Base-by-base conservation (phyloP, 2,888 invertebrate species). In the Molanna angustata region DNA sequence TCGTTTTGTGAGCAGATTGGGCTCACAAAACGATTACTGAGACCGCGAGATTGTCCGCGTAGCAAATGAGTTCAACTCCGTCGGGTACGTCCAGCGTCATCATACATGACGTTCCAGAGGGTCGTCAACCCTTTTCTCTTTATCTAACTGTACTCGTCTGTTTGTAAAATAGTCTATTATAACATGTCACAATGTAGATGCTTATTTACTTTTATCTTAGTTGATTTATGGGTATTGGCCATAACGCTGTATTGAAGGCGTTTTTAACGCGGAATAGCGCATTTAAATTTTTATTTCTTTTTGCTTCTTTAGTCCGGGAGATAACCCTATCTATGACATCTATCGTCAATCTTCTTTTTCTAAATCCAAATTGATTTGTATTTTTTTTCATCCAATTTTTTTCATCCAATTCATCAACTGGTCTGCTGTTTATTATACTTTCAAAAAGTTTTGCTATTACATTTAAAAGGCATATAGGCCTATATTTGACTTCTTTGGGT, bases 71-170 rank as follows among this genome's bases (percentile, higher is more conserved):
- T 17, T 39, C 39, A 16, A 39, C 39, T 18, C 39, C 39, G 3
- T 39, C 18, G 3, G 16, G 18, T 4, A 18, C 16, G 39, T 39
- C 39, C 17, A 39, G 3, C 16, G 3, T 4, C 39, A 39, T 39
- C 39, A 14, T 39, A 39, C 4, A 39, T 3, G 7, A 39, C 39
- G 39, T 39, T 39, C 39, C 39, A 39, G 4, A 39, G 39, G 4
- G 39, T 39, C 4, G 39, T 39, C 39, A 4, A 4, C 9, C 2
- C 39, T 4, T 4, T 4, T 14, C 9, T 39, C 17, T 39, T 11
- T 39, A 4, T 39, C 39, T 6, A 39, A 3, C 2, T 3, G 3
- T 9, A 39, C 16, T 4, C 16, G 16, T 11, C 39, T 39, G 9
- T 39, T 16, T 39, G 39, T 39, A 17, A 39, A 11, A 11, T 39